phyloP scores from a whole-genome alignment of 2,888 invertebrate species.

The Tortricodes alternella region DNA sequence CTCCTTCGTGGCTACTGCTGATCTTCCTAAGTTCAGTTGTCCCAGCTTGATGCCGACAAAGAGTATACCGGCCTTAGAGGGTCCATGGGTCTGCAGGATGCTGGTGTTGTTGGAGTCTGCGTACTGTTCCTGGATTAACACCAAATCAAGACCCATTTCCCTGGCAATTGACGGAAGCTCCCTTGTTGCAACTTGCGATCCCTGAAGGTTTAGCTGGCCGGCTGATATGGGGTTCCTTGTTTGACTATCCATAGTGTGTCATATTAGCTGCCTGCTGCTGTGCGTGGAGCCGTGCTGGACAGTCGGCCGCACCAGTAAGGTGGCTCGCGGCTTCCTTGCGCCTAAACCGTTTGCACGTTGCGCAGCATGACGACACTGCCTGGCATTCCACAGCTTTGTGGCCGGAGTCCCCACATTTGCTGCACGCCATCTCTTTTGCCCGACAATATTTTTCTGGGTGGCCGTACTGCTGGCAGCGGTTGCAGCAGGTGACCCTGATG shows the following conservation, averaged over 20 bases:
- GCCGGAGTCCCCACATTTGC: conserved; percentile 35
- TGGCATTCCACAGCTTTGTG: conserved; percentile 22
- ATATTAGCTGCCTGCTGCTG: neutral
- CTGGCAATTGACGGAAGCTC: no score
- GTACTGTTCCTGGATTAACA: no score
- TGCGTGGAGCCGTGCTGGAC: neutral
- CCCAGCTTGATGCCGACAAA: no score
- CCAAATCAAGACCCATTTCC: no score
- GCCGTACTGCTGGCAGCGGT: conserved; percentile 45
- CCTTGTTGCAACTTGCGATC: no score
- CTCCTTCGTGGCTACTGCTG: no score
- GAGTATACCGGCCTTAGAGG: no score
- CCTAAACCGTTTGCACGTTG: neutral
- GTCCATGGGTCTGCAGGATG: no score
- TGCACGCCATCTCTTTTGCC: conserved; percentile 26
- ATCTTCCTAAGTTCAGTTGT: no score
- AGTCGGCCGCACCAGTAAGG: neutral
- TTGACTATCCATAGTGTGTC: neutral
- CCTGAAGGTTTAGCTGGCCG: no score
- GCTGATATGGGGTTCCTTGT: no score
- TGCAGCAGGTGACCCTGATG: conserved; percentile 34
- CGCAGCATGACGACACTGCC: neutral
- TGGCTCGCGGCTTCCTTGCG: neutral
- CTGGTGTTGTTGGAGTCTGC: no score
- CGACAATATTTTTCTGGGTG: conserved; percentile 43